Evolutionary conservation across 2,888 invertebrate genomes (phyloP).

Genomic region (Drosophila nr. perissopoda): DNA sequence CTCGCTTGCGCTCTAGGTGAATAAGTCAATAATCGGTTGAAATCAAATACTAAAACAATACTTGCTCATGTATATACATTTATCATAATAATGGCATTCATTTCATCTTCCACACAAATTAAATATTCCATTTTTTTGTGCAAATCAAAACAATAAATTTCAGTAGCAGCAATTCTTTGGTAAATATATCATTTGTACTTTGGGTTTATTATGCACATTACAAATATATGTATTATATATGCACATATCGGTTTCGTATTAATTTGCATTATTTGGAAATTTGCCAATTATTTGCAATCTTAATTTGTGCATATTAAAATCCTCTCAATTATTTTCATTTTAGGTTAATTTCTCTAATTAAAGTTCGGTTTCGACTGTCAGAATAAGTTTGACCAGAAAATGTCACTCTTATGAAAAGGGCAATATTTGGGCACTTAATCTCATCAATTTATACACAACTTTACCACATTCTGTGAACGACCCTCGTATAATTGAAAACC

Average conservation of each 20-base stretch:
- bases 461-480: slow-evolving; percentile 17
- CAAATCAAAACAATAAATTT: background rate
- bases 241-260: background rate
- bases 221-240: background rate
- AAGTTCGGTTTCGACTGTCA: background rate
- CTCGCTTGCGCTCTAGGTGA: slow-evolving; percentile 23
- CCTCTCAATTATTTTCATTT: background rate
- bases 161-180: background rate
- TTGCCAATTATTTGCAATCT: background rate
- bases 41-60: slow-evolving; percentile 32
- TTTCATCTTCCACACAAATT: background rate
- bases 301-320: background rate
- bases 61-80: slow-evolving; percentile 5
- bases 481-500: background rate
- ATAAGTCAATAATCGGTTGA: slow-evolving; percentile 34
- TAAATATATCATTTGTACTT: background rate
- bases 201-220: background rate
- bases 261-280: background rate
- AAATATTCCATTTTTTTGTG: background rate
- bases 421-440: slow-evolving; percentile 22
- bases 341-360: background rate
- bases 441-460: slow-evolving; percentile 45
- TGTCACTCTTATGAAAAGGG: slow-evolving; percentile 19
- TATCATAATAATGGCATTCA: slow-evolving; percentile 26
- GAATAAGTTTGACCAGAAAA: slow-evolving; percentile 6